These are phyloP conservation scores for Papilio machaon DNA, from an alignment of 1,140 invertebrate species.

Conservation along the genomic window DNA sequence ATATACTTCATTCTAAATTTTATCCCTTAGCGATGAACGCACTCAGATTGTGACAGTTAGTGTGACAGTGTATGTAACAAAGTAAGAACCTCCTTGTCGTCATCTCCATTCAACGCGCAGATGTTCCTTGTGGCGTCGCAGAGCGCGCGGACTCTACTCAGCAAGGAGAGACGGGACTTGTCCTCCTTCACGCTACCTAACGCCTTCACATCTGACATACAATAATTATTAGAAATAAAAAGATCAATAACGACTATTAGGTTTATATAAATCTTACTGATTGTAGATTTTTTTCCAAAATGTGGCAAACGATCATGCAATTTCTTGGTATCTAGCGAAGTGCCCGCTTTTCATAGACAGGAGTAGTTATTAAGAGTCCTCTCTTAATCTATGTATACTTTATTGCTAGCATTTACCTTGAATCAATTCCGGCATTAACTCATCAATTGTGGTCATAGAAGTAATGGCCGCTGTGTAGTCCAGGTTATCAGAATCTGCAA, in stretches of 20 bases:
- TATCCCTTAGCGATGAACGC: too few relatives aligned
- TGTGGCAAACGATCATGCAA: too few relatives aligned
- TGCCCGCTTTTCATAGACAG: too few relatives aligned
- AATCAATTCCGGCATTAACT: slow-evolving; percentile 59
- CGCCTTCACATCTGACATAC: slow-evolving; percentile 56
- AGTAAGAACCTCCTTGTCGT: slow-evolving; percentile 53
- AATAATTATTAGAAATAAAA: not conserved
- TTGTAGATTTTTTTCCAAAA: too few relatives aligned
- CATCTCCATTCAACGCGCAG: slow-evolving; percentile 50
- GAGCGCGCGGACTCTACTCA: slow-evolving; percentile 53
- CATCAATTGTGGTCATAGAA: slow-evolving; percentile 66
- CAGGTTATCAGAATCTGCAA: slow-evolving; percentile 61
- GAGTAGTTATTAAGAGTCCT: too few relatives aligned
- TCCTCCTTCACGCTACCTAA: slow-evolving; percentile 51
- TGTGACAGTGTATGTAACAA: not conserved
- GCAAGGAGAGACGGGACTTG: slow-evolving; percentile 43
- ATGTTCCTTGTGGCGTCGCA: slow-evolving; percentile 51
- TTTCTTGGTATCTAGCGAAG: too few relatives aligned
- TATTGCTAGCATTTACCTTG: slow-evolving; percentile 50
- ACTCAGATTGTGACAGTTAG: too few relatives aligned
- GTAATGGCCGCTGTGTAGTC: slow-evolving; percentile 65
- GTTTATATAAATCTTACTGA: too few relatives aligned
- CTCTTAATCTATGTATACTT: too few relatives aligned
- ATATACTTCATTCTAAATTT: too few relatives aligned
- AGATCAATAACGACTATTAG: too few relatives aligned